phyloP scores from a whole-genome alignment of 1,140 invertebrate genomes.

The Steinernema feltiae region DNA sequence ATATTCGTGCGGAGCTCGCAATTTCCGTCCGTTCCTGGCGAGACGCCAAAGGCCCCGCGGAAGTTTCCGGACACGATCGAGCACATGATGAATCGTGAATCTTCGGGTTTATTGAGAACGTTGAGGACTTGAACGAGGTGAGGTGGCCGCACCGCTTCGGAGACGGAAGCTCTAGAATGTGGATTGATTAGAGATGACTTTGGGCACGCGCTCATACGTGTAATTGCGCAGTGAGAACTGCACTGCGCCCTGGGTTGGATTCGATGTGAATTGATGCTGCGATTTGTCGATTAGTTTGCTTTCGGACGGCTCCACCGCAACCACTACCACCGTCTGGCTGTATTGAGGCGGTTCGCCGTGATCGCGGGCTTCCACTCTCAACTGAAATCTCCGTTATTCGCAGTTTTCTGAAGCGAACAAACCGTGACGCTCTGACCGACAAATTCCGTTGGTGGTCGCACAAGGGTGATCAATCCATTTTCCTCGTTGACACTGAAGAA shows the following conservation, averaged over 20 bases:
- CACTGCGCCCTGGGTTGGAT: constrained; percentile 31
- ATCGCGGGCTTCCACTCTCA: constrained; percentile 48
- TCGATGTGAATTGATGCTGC: constrained; percentile 17
- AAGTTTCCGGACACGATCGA: constrained; percentile 50
- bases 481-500: constrained; percentile 46
- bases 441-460: constrained; percentile 33
- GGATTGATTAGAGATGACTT: neutral
- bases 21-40: constrained; percentile 40
- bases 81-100: constrained; percentile 55
- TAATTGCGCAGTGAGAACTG: constrained; percentile 49
- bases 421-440: constrained; percentile 44
- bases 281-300: constrained; percentile 29
- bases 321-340: constrained; percentile 42
- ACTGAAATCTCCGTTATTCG: constrained; percentile 32
- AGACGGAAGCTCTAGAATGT: constrained; percentile 46
- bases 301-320: constrained; percentile 39
- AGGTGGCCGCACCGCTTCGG: constrained; percentile 50
- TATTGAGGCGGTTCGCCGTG: constrained; percentile 43
- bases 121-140: constrained; percentile 43
- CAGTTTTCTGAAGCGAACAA: no score
- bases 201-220: constrained; percentile 48
- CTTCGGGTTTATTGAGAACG: constrained; percentile 49
- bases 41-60: constrained; percentile 30
- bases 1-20: constrained; percentile 53
- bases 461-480: constrained; percentile 45